Percentiles rank a stretch among this genome's conserved stretches.
Evolutionary conservation across 2,797 vertebrate genomes (phyloP).

Genomic region (Coregonus suidteri): DNA sequence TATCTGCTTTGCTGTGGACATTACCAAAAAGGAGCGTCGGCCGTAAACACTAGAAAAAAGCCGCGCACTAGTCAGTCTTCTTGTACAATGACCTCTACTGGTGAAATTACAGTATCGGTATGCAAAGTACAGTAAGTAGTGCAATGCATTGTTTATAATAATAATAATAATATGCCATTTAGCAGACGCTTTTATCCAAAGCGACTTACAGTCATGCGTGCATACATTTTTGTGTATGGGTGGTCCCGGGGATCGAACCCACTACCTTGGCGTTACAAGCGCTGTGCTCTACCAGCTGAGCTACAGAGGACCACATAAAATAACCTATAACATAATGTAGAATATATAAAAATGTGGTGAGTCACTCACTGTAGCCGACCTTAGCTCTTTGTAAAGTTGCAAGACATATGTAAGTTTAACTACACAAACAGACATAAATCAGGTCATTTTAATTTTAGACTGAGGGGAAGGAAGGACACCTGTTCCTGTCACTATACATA

Average conservation of each 20-base stretch:
- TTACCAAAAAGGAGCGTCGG: conserved; percentile 13
- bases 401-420: background rate
- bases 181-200: too few species aligned
- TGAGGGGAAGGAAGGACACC: conserved; percentile 48
- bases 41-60: conserved; percentile 49
- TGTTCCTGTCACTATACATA: conserved; percentile 63
- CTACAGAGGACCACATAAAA: background rate
- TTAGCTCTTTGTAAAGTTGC: background rate
- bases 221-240: too few species aligned
- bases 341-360: background rate
- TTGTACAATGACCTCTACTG: conserved; percentile 18
- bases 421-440: conserved; percentile 27
- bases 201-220: too few species aligned
- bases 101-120: background rate
- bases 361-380: background rate
- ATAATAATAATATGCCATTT: too few species aligned
- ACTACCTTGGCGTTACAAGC: too few species aligned
- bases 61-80: conserved; percentile 29
- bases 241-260: too few species aligned
- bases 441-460: conserved; percentile 67
- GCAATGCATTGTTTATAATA: background rate
- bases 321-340: background rate
- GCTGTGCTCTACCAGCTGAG: too few species aligned
- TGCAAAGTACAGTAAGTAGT: background rate
- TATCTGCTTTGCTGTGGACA: conserved; percentile 17